Base-by-base conservation (phyloP, 2,113 vertebrate species). In the Perca flavescens region DNA sequence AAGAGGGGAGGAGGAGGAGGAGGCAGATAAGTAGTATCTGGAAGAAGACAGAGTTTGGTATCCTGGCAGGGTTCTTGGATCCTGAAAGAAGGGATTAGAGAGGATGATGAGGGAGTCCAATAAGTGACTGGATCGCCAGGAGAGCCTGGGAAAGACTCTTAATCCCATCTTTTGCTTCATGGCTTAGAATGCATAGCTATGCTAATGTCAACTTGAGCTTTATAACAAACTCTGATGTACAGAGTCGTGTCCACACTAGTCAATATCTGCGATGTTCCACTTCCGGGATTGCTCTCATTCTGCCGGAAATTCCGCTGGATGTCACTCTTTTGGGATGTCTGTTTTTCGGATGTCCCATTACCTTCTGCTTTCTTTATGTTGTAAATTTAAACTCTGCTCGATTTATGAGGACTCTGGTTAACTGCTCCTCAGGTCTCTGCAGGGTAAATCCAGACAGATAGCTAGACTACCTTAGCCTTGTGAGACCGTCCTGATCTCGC, bases 31-130 rank as follows among this genome's bases (percentile, higher is more conserved):
- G 54, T 56, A 49, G 69, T 53, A 58, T 66, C n/a, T 79, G 17
- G 12, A 75, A 15, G 57, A 54, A 46, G 34, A 80, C 82, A 34
- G 54, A 77, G 50, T 58, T 84, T 88, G 85, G 80, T 74, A 11
- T 60, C 49, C 25, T 74, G 82, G 77, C 77, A 67, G 74, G 62
- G 75, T 6, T 63, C 65, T 77, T 56, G 12, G 15, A 80, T 76
- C 77, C 78, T 85, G 70, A 89, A 87, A 86, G 87, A 61, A 46
- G 17, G 88, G 91, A 92, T 93, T 92, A 93, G 64, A 85, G 61
- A 16, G 74, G 85, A 82, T 82, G 86, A 87, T 49, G 72, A 75
- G 68, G 73, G 60, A 61, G 60, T 69, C 57, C 71, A 61, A 84
- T 56, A 70, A 81, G 54, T 75, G 79, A 53, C 40, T 70, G 56